Evolutionary conservation across 2,888 invertebrate genomes (phyloP).

Genomic region (Clusia tigrina): DNA sequence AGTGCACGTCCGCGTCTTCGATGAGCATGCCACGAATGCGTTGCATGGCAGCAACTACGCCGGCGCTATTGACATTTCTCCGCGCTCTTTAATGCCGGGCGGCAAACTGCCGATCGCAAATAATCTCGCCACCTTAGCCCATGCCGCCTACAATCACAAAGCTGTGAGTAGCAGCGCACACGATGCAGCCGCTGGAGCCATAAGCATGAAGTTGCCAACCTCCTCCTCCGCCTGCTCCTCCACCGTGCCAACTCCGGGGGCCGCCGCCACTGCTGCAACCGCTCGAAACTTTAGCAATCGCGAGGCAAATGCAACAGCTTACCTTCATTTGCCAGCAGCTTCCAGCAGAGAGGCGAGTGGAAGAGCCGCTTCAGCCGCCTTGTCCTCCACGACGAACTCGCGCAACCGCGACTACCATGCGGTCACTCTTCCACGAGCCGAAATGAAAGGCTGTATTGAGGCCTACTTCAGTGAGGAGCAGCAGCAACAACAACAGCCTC

Average conservation of each 20-base stretch:
- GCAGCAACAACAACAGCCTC: slow-evolving; percentile 60
- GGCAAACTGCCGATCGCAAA: slow-evolving; percentile 56
- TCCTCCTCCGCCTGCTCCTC: neutral
- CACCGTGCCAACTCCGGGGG: neutral
- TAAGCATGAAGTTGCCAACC: slow-evolving; percentile 9
- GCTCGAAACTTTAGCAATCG: slow-evolving; percentile 21
- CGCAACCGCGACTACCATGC: slow-evolving; percentile 51
- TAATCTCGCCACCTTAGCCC: slow-evolving; percentile 62
- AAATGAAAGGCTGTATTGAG: slow-evolving; percentile 77
- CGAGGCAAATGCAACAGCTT: slow-evolving; percentile 25
- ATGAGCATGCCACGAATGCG: slow-evolving; percentile 40
- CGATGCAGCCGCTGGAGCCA: slow-evolving; percentile 45
- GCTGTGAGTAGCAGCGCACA: neutral
- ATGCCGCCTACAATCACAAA: slow-evolving; percentile 63
- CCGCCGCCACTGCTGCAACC: slow-evolving; percentile 33
- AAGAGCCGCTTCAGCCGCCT: slow-evolving; percentile 44
- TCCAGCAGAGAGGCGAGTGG: slow-evolving; percentile 31
- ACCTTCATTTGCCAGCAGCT: slow-evolving; percentile 32
- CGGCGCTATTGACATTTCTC: slow-evolving; percentile 31
- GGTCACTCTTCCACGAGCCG: slow-evolving; percentile 71
- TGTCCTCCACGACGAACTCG: slow-evolving; percentile 39
- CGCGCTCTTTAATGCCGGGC: slow-evolving; percentile 55
- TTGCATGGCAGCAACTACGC: neutral
- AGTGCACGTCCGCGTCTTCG: slow-evolving; percentile 67
- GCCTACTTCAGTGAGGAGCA: slow-evolving; percentile 77